Conservation (phyloP, 2,888 invertebrate genomes). For the Norana najaformis region DNA sequence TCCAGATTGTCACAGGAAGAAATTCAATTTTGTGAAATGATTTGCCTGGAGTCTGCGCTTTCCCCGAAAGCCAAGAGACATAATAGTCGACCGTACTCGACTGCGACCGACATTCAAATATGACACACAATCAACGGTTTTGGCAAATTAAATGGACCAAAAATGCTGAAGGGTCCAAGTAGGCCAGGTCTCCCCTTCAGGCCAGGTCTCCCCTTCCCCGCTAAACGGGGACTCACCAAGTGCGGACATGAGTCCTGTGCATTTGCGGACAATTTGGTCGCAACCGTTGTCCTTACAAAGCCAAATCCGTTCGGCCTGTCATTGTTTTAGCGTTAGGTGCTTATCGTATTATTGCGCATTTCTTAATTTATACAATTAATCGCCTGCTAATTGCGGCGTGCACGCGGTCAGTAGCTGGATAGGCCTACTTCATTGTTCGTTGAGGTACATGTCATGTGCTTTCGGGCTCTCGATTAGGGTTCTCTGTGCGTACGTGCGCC, state of each 20-base stretch:
- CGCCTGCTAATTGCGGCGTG: background rate
- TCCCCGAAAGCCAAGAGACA: background rate
- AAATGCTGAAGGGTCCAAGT: background rate
- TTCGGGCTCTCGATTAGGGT: constrained; percentile 13
- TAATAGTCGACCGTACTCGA: background rate
- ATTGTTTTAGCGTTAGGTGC: background rate
- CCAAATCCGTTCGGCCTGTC: background rate
- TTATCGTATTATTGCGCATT: background rate
- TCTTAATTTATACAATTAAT: background rate
- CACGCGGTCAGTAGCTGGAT: constrained; percentile 5
- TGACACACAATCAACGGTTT: background rate
- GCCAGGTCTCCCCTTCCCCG: background rate
- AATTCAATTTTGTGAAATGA: background rate
- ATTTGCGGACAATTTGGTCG: background rate
- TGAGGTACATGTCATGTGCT: background rate
- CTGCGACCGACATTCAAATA: background rate
- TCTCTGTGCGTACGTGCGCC: background rate
- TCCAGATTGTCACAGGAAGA: background rate
- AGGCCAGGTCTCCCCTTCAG: background rate
- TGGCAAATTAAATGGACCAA: background rate
- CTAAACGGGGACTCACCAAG: background rate
- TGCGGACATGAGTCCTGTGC: background rate
- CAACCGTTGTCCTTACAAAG: constrained; percentile 13
- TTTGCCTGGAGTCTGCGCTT: background rate
- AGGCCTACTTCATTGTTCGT: background rate